Evolutionary conservation across 2,888 invertebrate genomes (phyloP), one percentile per base, ranked within the genome.

Genomic region (Acleris cristana): DNA sequence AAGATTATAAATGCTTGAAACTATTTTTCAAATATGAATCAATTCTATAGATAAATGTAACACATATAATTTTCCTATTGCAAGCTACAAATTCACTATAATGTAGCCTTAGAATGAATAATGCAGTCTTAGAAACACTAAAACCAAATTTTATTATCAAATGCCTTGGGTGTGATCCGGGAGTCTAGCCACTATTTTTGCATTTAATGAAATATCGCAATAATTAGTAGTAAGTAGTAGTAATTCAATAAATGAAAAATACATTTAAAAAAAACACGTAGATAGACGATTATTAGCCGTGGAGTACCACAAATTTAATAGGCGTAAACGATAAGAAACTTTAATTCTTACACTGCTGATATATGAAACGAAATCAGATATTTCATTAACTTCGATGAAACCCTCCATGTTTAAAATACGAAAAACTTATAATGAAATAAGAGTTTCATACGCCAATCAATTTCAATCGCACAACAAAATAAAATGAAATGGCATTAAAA

Each of bases 291-390:
- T n/a, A n/a, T 48, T 8, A 19, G 51, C 19, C 19, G 51, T 60
- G 30, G 49, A 55, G 51, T 19, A 30, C 23, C 12, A 30, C 34
- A 60, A 8, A n/a, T n/a, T n/a, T n/a, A n/a, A 58, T 51, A 21
- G 6, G 14, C n/a, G 18, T 45, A 55, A n/a, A n/a, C 1, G n/a
- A 16, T 30, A 56, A 49, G 51, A 60, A 51, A 55, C 26, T 60
- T 49, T 56, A 44, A 58, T 69, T 95, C 96, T 95, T 93, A 97
- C 97, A 86, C 95, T 96, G 81, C 95, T 94, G 64, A 97, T 87
- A 87, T 96, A 97, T n/a, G 96, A 94, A 89, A 96, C 94, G 82
- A 96, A 95, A 78, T 96, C 96, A 69, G 95, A 95, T 78, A 97
- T 95, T 90, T 96, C 95, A 84, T 95, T 95, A 21, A 95, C 94